Conservation (phyloP, 2,113 vertebrate genomes). For the Thermophis baileyi region DNA sequence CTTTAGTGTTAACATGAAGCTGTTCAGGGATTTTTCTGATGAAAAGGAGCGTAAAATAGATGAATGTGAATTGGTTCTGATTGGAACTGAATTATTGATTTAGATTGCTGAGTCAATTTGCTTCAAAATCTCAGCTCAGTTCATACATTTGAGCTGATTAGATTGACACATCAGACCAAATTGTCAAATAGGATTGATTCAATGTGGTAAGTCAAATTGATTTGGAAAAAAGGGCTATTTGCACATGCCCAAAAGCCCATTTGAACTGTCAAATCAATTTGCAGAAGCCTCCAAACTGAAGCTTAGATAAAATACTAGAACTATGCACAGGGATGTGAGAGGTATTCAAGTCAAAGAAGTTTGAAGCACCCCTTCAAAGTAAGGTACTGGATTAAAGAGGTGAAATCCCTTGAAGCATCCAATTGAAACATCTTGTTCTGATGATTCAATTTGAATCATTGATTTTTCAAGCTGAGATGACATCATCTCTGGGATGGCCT, state of each 20-base stretch:
- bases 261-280: not conserved
- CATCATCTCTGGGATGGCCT: not conserved
- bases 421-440: not conserved
- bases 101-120: not conserved
- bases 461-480: not conserved
- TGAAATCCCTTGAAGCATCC: not conserved
- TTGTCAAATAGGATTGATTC: not conserved
- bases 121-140: not conserved
- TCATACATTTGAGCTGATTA: not conserved
- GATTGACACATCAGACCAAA: not conserved
- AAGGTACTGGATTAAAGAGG: not conserved
- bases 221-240: not conserved
- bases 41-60: not conserved
- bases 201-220: not conserved
- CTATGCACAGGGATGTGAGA: not conserved
- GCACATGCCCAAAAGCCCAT: not conserved
- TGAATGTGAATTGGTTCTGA: not conserved
- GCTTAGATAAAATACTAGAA: not conserved
- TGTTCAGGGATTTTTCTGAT: not conserved
- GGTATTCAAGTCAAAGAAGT: not conserved
- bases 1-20: not conserved
- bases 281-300: not conserved
- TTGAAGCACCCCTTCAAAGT: not conserved
- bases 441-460: not conserved
- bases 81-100: not conserved